These are phyloP conservation scores for Caenorhabditis sp. DNA, from an alignment of 2,888 invertebrate genomes.

Conservation along the genomic window DNA sequence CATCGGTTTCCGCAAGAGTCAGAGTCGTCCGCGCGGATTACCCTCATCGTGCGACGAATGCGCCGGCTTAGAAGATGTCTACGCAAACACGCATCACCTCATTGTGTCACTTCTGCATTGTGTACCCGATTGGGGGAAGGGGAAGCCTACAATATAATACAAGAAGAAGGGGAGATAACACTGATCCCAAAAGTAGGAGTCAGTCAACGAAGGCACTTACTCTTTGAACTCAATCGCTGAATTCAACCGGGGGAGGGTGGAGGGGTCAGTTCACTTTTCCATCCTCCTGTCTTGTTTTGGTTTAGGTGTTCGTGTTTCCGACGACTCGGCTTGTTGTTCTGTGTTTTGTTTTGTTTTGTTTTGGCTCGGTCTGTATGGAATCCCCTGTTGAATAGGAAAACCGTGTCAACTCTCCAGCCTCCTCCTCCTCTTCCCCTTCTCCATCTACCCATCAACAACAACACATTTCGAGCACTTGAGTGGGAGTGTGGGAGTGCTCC, in stretches of 20 bases:
- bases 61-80: conserved; percentile 58
- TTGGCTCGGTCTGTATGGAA: background rate
- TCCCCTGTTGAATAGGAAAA: background rate
- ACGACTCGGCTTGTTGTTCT: too few species aligned
- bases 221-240: conserved; percentile 17
- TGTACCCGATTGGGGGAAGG: conserved; percentile 1
- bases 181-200: background rate
- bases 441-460: background rate
- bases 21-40: conserved; percentile 34
- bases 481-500: conserved; percentile 20
- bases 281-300: background rate
- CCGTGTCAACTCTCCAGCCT: conserved; percentile 1
- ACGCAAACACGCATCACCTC: conserved; percentile 51
- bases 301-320: too few species aligned
- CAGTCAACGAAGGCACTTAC: background rate
- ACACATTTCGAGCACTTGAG: conserved; percentile 8
- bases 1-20: conserved; percentile 3
- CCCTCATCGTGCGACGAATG: conserved; percentile 59
- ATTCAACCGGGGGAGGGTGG: too few species aligned
- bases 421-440: too few species aligned
- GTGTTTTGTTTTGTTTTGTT: conserved; percentile 3
- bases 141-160: background rate
- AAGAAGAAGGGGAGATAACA: background rate
- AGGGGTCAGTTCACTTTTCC: background rate
- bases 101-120: conserved; percentile 49